A percentile compares a stretch with the other conserved stretches of the same genome.
These are phyloP conservation scores for Drosophila falleni DNA, from an alignment of 2,888 invertebrate species.

Conservation along the genomic window DNA sequence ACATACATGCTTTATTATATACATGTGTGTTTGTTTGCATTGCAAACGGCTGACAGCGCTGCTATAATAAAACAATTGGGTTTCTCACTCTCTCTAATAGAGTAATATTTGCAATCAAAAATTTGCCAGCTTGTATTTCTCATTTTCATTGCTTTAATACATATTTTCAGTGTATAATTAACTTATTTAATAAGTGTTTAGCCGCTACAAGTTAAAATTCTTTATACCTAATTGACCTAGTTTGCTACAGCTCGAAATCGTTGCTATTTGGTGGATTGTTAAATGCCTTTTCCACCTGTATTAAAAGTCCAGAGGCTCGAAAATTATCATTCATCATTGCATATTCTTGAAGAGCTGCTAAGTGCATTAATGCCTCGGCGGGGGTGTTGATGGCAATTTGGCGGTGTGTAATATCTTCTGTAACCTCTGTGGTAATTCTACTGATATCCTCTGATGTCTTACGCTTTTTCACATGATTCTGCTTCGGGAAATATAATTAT, in stretches of 20 bases:
- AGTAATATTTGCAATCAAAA: neutral
- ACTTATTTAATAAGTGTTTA: neutral
- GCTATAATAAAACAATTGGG: neutral
- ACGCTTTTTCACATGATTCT: slow-evolving; percentile 5
- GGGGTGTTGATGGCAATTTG: slow-evolving; percentile 7
- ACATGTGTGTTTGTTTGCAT: neutral
- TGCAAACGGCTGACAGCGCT: slow-evolving; percentile 4
- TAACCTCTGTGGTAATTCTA: neutral
- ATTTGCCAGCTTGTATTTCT: neutral
- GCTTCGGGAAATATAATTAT: neutral
- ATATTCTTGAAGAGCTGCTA: slow-evolving; percentile 80
- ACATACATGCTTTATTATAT: neutral
- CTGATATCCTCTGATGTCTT: neutral
- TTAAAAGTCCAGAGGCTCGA: slow-evolving; percentile 81
- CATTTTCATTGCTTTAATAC: neutral
- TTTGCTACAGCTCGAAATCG: slow-evolving; percentile 48
- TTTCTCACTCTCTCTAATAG: neutral
- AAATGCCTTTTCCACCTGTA: slow-evolving; percentile 77
- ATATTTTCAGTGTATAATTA: neutral
- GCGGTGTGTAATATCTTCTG: neutral
- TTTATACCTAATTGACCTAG: neutral
- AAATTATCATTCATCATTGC: slow-evolving; percentile 81
- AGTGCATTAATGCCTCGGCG: slow-evolving; percentile 47
- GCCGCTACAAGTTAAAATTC: neutral
- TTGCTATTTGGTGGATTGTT: slow-evolving; percentile 51